A percentile compares a stretch with the other conserved stretches of the same genome.
phyloP scores from a whole-genome alignment of 2,888 invertebrate species.

The Synergus gifuensis region DNA sequence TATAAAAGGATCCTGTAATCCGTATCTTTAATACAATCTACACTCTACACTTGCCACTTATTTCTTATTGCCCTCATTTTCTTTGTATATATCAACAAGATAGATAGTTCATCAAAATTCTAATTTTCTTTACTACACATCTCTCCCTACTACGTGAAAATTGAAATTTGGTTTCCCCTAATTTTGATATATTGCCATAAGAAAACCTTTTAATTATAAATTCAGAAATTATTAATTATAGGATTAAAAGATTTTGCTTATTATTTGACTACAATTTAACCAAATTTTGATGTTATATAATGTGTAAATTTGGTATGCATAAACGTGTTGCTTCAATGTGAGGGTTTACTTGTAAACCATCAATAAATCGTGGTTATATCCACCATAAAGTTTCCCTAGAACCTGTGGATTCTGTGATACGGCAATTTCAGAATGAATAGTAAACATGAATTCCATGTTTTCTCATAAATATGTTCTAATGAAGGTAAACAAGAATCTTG shows the following conservation, averaged over 20 bases:
- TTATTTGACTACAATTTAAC: neutral
- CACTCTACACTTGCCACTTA: neutral
- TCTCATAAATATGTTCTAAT: slow-evolving; percentile 14
- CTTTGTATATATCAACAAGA: neutral
- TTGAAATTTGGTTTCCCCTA: neutral
- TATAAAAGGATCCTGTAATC: slow-evolving; percentile 1
- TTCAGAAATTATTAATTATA: neutral
- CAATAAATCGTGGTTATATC: slow-evolving; percentile 24
- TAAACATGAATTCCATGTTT: neutral
- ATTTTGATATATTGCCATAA: neutral
- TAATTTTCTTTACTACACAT: neutral
- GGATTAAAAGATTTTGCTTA: neutral
- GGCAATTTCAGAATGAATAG: slow-evolving; percentile 17
- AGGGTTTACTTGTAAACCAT: neutral
- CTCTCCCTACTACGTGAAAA: neutral
- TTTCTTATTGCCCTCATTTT: neutral
- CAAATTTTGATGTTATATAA: neutral
- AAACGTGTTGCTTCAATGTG: neutral
- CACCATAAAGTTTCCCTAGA: neutral
- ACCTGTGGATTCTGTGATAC: slow-evolving; percentile 15
- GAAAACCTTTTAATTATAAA: no score
- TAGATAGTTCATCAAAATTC: neutral
- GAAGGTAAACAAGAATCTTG: neutral
- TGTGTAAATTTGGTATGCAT: neutral
- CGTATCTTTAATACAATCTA: slow-evolving; percentile 10